These are phyloP conservation scores for Eupithecia subfuscata DNA, from an alignment of 2,888 invertebrate genomes.

Conservation along the genomic window DNA sequence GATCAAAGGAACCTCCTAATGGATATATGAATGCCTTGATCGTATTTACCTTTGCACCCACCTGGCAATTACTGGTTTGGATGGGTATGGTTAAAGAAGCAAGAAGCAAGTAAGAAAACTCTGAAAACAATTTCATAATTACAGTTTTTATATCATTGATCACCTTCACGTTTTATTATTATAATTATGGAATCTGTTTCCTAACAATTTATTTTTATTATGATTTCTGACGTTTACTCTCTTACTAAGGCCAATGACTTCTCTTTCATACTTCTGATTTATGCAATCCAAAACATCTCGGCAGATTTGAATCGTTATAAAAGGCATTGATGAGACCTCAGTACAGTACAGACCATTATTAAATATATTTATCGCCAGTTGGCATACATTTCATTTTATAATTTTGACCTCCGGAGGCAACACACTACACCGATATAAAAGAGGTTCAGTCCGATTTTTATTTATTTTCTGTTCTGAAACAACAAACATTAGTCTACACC, in stretches of 20 bases:
- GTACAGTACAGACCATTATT: no score
- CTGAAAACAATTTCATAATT: background rate
- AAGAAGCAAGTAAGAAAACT: background rate
- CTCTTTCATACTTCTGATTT: background rate
- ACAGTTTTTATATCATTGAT: background rate
- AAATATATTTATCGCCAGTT: no score
- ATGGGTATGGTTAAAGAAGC: background rate
- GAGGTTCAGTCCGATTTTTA: background rate
- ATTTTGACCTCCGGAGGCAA: background rate
- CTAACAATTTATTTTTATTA: no score
- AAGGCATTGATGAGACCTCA: no score
- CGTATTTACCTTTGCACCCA: conserved; percentile 62
- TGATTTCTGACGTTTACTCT: no score
- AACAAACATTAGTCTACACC: no score
- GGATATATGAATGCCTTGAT: conserved; percentile 76
- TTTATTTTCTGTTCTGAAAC: background rate
- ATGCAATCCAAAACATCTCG: background rate
- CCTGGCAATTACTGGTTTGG: conserved; percentile 11
- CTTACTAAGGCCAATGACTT: background rate
- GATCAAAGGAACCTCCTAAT: conserved; percentile 79
- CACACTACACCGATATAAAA: background rate
- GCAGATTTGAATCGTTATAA: no score
- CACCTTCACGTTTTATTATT: background rate
- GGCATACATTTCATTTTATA: background rate
- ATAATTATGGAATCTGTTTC: background rate